phyloP scores from a whole-genome alignment of 2,888 invertebrate species.

The Eudemis profundana region DNA sequence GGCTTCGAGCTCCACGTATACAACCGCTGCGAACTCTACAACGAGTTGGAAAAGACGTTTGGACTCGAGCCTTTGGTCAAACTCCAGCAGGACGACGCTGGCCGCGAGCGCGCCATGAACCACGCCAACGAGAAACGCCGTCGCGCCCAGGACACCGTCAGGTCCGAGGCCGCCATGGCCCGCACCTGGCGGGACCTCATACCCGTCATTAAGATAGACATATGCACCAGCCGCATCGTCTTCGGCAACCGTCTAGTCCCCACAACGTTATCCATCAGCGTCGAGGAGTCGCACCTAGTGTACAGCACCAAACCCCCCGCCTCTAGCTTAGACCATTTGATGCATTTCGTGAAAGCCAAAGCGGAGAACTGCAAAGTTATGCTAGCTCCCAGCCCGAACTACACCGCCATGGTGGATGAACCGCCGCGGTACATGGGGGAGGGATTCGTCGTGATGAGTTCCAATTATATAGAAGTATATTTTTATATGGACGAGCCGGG shows the following conservation, averaged over 20 bases:
- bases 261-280: conserved; percentile 95
- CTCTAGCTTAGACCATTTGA: conserved; percentile 96
- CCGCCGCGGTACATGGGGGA: conserved; percentile 99
- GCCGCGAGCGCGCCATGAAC: conserved; percentile 86
- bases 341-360: conserved; percentile 97
- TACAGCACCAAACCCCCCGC: conserved; percentile 98
- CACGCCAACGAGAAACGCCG: conserved; percentile 86
- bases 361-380: conserved; percentile 98
- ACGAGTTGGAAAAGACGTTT: conserved; percentile 94
- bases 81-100: conserved; percentile 85
- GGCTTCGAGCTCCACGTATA: conserved; percentile 98
- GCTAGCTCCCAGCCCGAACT: conserved; percentile 98
- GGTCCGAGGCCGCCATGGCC: conserved; percentile 93
- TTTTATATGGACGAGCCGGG: conserved; percentile 99
- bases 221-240: conserved; percentile 95
- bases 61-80: conserved; percentile 93
- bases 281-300: conserved; percentile 97
- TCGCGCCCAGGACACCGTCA: conserved; percentile 78
- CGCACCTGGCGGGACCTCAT: conserved; percentile 98
- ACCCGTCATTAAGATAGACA: conserved; percentile 97
- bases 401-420: conserved; percentile 96
- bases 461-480: conserved; percentile 97
- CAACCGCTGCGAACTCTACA: conserved; percentile 95
- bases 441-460: conserved; percentile 98
- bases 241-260: conserved; percentile 98